phyloP scores from a whole-genome alignment of 2,113 vertebrate species.

The Hepsetus odoe region DNA sequence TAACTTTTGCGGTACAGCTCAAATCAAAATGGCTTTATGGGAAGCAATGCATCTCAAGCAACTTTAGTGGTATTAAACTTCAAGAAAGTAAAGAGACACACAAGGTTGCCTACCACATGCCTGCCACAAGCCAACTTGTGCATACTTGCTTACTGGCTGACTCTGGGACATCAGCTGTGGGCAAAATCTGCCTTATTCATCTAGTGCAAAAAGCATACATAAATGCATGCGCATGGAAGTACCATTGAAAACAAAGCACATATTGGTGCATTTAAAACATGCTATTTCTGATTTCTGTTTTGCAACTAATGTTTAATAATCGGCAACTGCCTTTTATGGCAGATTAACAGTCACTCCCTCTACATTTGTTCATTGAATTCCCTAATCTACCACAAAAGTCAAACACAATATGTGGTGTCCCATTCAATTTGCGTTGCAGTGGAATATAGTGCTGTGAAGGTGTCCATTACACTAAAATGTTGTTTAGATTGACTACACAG shows the following conservation, averaged over 20 bases:
- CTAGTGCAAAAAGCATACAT: conserved; percentile 16
- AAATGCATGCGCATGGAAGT: background rate
- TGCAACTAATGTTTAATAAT: background rate
- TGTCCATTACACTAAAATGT: conserved; percentile 32
- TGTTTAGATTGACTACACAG: background rate
- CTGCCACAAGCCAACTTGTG: too few species aligned
- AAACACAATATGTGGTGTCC: background rate
- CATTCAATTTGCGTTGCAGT: conserved; percentile 21
- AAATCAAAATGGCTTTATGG: conserved; percentile 11
- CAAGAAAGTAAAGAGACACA: background rate
- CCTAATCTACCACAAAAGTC: background rate
- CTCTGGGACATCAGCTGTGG: too few species aligned
- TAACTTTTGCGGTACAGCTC: background rate
- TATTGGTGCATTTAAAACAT: background rate
- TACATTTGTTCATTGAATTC: too few species aligned
- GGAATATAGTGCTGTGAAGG: conserved; percentile 10
- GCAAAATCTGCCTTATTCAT: background rate
- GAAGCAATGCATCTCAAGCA: background rate
- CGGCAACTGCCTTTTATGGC: too few species aligned
- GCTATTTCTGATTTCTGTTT: background rate
- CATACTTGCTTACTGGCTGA: too few species aligned
- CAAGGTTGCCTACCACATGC: too few species aligned
- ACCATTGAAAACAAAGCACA: conserved; percentile 30
- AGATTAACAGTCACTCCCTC: background rate
- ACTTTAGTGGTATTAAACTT: background rate